Conservation (phyloP, 2,797 vertebrate genomes). For the Tapera naevia region DNA sequence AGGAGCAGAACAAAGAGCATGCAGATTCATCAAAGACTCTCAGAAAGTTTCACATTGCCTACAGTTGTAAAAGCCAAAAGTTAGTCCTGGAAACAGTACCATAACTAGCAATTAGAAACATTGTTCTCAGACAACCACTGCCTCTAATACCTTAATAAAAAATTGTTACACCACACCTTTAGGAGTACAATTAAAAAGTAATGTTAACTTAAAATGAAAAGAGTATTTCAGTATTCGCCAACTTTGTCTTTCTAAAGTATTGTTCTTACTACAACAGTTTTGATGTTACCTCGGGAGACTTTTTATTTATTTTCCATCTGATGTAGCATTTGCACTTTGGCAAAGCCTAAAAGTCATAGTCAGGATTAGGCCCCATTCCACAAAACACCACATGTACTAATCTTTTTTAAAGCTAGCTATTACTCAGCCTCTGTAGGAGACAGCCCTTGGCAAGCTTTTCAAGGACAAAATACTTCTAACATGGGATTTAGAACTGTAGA, state of each 20-base stretch:
- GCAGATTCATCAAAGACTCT: neutral
- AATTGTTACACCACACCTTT: neutral
- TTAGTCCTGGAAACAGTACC: neutral
- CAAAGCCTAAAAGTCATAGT: neutral
- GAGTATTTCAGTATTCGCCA: accelerated
- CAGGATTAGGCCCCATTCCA: neutral
- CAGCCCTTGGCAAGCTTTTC: conserved; percentile 19
- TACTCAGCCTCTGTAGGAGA: neutral
- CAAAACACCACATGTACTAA: neutral
- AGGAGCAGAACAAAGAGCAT: neutral
- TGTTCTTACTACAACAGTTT: neutral
- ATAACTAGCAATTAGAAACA: neutral
- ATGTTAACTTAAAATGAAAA: neutral
- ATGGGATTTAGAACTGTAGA: neutral
- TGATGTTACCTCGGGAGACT: neutral
- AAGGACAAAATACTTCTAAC: conserved; percentile 22
- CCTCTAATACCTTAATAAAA: neutral
- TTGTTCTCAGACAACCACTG: neutral
- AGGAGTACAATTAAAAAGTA: neutral
- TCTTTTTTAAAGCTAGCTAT: conserved; percentile 30
- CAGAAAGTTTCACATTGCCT: neutral
- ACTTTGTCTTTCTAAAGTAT: neutral
- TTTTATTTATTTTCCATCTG: neutral
- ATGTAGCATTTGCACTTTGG: neutral
- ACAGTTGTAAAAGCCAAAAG: neutral